A percentile compares a stretch with the other conserved stretches of the same genome.
Conservation (phyloP, 2,113 vertebrate species). For the Brienomyrus longianalis region DNA sequence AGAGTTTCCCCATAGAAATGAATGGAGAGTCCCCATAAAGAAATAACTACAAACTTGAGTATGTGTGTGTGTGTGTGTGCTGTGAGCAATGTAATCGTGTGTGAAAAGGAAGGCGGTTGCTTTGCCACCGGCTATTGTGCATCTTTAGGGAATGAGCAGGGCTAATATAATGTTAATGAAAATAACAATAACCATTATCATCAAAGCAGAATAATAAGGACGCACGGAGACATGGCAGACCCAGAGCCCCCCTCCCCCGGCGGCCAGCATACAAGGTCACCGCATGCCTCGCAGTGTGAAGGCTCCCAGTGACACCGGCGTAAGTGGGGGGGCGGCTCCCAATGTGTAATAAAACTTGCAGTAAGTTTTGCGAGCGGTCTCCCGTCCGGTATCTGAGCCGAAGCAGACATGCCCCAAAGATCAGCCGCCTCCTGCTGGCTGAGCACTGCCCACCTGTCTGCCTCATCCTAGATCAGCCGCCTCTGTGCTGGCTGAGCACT, state of each 20-base stretch:
- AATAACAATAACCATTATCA: conserved; percentile 10
- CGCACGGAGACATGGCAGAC: not conserved
- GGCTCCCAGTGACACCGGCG: not conserved
- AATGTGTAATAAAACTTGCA: not conserved
- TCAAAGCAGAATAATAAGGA: not conserved
- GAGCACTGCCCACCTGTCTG: too few species aligned
- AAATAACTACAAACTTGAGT: too few species aligned
- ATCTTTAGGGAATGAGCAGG: conserved; percentile 6
- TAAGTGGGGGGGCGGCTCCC: not conserved
- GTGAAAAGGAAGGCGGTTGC: not conserved
- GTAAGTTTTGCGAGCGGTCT: not conserved
- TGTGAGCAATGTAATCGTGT: not conserved
- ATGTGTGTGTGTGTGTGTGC: not conserved
- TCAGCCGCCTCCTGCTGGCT: not conserved
- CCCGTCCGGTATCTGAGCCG: not conserved
- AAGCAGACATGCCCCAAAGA: too few species aligned
- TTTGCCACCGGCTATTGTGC: not conserved
- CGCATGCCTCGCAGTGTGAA: not conserved
- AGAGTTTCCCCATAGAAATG: too few species aligned
- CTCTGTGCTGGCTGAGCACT: too few species aligned
- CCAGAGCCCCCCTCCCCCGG: not conserved
- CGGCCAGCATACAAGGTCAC: not conserved
- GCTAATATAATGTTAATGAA: not conserved
- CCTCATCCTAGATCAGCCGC: too few species aligned
- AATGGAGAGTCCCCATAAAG: too few species aligned